A percentile compares a stretch with the other conserved stretches of the same genome.
These are phyloP conservation scores for Tetraneura akinire DNA, from an alignment of 1,140 invertebrate species.

Conservation along the genomic window DNA sequence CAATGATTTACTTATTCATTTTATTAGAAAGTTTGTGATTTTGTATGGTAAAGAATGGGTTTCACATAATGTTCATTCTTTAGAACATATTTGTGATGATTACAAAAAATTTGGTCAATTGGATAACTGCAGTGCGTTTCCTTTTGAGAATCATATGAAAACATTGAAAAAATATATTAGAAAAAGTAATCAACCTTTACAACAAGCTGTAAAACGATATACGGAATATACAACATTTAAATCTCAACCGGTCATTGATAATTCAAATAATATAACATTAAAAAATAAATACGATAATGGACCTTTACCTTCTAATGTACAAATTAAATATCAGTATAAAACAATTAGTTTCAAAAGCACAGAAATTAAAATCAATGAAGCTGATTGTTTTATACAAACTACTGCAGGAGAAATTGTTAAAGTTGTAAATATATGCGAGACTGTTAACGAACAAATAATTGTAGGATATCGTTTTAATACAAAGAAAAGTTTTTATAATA, in stretches of 20 bases:
- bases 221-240: background rate
- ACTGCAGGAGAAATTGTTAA: too few relatives aligned
- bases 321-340: background rate
- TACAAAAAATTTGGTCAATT: background rate
- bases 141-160: background rate
- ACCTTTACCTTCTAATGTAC: background rate
- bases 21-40: background rate
- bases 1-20: background rate
- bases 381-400: too few relatives aligned
- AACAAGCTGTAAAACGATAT: background rate
- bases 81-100: background rate
- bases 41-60: background rate
- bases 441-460: too few relatives aligned
- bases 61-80: slow-evolving; percentile 2
- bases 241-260: background rate
- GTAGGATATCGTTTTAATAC: too few relatives aligned
- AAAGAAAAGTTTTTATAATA: too few relatives aligned
- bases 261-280: background rate
- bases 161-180: slow-evolving; percentile 3
- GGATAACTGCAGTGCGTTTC: slow-evolving; percentile 1
- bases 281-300: background rate
- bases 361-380: background rate
- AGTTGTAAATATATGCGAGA: too few relatives aligned
- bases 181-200: slow-evolving; percentile 7
- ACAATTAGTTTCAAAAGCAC: background rate